Conservation (phyloP, 2,888 invertebrate species). For the Plemyria rubiginata region DNA sequence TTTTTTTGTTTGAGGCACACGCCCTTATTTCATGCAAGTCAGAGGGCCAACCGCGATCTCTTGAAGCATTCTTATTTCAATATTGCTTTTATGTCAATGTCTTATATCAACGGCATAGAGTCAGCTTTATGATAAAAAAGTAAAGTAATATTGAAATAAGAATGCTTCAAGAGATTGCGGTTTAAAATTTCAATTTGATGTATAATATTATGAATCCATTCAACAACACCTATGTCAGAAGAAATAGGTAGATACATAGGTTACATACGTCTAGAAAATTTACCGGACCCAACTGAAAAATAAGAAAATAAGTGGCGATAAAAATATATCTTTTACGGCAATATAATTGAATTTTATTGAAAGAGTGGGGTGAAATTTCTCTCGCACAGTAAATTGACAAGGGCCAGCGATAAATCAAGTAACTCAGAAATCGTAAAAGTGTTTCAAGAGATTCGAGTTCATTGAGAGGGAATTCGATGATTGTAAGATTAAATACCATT, state of each 20-base stretch:
- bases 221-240: too few species aligned
- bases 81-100: too few species aligned
- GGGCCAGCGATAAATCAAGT: constrained; percentile 41
- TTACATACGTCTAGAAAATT: constrained; percentile 12
- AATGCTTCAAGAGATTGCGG: too few species aligned
- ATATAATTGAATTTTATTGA: constrained; percentile 44
- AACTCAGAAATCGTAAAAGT: constrained; percentile 34
- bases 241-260: background rate
- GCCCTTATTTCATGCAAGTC: too few species aligned
- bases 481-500: background rate
- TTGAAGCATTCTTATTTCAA: too few species aligned
- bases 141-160: too few species aligned
- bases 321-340: constrained; percentile 36
- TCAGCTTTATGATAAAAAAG: too few species aligned
- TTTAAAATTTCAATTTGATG: too few species aligned
- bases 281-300: constrained; percentile 10
- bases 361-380: constrained; percentile 38
- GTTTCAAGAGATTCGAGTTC: constrained; percentile 35
- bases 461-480: constrained; percentile 17
- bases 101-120: too few species aligned
- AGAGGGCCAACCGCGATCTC: too few species aligned
- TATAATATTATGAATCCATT: too few species aligned
- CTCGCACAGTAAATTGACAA: constrained; percentile 38
- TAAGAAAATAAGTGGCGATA: constrained; percentile 31
- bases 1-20: too few species aligned